Conservation (phyloP, 1,140 invertebrate species). For the Heterodera carotae region DNA sequence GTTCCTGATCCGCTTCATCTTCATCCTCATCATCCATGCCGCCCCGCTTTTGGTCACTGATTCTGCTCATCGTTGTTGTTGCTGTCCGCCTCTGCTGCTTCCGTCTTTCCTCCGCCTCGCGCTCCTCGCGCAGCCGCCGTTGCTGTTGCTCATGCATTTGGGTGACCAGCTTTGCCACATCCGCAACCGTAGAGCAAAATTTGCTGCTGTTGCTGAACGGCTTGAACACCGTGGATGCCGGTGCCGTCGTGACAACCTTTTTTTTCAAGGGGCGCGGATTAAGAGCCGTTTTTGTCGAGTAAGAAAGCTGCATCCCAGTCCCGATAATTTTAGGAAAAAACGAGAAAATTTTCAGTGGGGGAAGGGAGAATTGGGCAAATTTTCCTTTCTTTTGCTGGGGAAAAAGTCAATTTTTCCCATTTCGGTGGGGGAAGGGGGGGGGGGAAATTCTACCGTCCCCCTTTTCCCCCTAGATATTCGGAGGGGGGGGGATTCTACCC, state of each 20-base stretch:
- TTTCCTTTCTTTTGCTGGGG: no score
- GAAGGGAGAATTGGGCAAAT: no score
- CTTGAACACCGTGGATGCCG: neutral
- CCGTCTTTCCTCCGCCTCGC: neutral
- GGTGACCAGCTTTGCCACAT: neutral
- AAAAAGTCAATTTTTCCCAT: no score
- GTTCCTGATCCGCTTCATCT: neutral
- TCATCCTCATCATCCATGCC: neutral
- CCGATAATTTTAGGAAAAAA: no score
- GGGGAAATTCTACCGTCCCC: no score
- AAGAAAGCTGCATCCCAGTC: no score
- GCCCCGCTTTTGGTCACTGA: neutral
- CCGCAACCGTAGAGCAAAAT: neutral
- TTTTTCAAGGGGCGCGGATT: no score
- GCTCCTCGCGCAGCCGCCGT: neutral
- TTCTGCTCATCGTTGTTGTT: neutral
- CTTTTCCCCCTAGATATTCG: no score
- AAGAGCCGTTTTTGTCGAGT: no score
- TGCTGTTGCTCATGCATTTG: neutral
- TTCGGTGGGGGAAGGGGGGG: no score
- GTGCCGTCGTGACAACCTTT: neutral
- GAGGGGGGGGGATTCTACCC: no score
- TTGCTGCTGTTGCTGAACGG: neutral
- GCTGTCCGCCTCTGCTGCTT: neutral
- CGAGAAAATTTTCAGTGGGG: no score